Conservation (phyloP, 2,113 vertebrate genomes). For the Callithrix jacchus region DNA sequence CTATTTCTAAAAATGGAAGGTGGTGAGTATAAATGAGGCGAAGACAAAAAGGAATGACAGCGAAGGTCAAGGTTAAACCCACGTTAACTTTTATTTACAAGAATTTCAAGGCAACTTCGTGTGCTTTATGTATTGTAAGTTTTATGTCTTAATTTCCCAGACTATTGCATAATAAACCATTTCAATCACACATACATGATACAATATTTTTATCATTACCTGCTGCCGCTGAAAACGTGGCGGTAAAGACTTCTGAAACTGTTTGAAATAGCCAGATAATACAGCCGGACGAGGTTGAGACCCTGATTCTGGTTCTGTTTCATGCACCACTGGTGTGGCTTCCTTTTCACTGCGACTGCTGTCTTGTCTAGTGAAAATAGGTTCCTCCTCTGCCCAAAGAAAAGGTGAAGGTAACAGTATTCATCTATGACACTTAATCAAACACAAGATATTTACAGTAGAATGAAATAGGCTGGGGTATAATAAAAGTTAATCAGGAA, state of each 20-base stretch:
- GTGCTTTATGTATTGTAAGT: background rate
- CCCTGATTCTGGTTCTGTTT: constrained; percentile 90
- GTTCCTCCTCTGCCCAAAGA: constrained; percentile 78
- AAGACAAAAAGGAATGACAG: background rate
- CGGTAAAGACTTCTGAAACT: constrained; percentile 98
- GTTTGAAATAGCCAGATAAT: constrained; percentile 96
- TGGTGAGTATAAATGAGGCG: background rate
- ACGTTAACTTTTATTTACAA: background rate
- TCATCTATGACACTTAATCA: background rate
- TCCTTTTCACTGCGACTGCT: constrained; percentile 85
- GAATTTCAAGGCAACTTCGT: background rate
- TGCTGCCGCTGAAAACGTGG: constrained; percentile 98
- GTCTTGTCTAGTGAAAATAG: constrained; percentile 82
- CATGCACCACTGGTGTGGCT: constrained; percentile 82
- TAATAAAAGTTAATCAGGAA: background rate
- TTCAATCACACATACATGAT: background rate
- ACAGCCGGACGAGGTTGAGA: constrained; percentile 92
- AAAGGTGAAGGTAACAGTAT: background rate
- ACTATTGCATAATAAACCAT: background rate
- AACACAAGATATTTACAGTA: background rate
- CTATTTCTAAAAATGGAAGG: background rate
- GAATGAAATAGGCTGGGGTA: background rate
- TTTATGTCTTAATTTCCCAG: constrained; percentile 17
- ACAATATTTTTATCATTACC: constrained; percentile 81
- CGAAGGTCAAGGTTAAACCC: background rate